phyloP scores from a whole-genome alignment of 1,140 invertebrate genomes.

The Drosophila baimaii region DNA sequence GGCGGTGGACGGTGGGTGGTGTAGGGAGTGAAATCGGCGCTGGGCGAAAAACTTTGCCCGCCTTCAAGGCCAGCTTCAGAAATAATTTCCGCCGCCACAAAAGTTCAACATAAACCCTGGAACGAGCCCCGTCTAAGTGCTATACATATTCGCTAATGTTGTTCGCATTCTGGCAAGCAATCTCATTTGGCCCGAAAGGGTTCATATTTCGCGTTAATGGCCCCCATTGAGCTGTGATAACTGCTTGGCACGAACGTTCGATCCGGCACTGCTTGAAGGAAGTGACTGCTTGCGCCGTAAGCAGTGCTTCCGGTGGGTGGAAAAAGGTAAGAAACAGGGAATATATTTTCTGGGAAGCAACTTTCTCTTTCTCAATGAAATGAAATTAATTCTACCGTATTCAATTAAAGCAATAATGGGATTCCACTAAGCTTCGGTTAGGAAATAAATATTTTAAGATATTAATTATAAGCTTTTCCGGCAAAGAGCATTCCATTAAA shows the following conservation, averaged over 20 bases:
- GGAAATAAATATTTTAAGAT: neutral
- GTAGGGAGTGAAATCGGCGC: slow-evolving; percentile 31
- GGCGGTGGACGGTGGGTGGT: too few relatives aligned
- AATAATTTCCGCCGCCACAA: slow-evolving; percentile 49
- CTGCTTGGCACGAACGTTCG: slow-evolving; percentile 31
- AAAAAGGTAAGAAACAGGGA: neutral
- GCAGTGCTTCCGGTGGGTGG: slow-evolving; percentile 4
- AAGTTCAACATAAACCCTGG: slow-evolving; percentile 34
- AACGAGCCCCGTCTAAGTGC: slow-evolving; percentile 22
- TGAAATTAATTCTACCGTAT: too few relatives aligned
- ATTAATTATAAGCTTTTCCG: too few relatives aligned
- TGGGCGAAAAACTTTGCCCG: slow-evolving; percentile 40
- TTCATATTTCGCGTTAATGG: slow-evolving; percentile 44
- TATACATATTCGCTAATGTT: slow-evolving; percentile 33
- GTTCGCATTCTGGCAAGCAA: slow-evolving; percentile 34
- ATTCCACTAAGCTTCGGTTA: too few relatives aligned
- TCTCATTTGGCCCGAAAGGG: slow-evolving; percentile 31
- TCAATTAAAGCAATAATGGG: neutral
- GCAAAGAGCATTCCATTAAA: neutral
- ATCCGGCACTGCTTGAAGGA: neutral
- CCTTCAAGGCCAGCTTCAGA: slow-evolving; percentile 26
- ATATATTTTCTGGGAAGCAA: neutral
- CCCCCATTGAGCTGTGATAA: slow-evolving; percentile 28
- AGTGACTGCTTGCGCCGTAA: slow-evolving; percentile 8
- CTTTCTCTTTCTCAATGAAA: neutral